Evolutionary conservation across 2,888 invertebrate genomes (phyloP).

Genomic region (Agapetus fuscipes): DNA sequence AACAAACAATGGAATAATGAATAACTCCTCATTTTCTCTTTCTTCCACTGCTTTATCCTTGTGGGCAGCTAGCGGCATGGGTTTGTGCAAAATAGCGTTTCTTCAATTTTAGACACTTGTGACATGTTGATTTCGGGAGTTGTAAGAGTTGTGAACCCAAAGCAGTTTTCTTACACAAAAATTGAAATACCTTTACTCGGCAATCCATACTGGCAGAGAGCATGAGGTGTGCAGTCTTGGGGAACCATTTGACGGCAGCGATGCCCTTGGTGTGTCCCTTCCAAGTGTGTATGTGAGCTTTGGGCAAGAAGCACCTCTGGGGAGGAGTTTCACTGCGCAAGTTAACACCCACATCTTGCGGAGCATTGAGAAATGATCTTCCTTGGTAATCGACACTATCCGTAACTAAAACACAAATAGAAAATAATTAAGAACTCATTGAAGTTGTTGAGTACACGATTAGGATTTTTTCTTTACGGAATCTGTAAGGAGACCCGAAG

Average conservation of each 20-base stretch:
- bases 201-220: slow-evolving; percentile 96
- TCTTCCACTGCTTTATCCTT: too few species aligned
- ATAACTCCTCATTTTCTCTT: too few species aligned
- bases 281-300: slow-evolving; percentile 94
- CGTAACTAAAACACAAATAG: slow-evolving; percentile 56
- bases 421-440: slow-evolving; percentile 16
- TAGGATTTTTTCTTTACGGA: too few species aligned
- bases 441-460: slow-evolving; percentile 3
- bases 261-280: slow-evolving; percentile 95
- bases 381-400: slow-evolving; percentile 95
- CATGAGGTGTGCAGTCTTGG: slow-evolving; percentile 86
- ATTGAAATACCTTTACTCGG: slow-evolving; percentile 77
- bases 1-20: too few species aligned
- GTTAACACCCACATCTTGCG: slow-evolving; percentile 88
- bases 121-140: too few species aligned
- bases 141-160: too few species aligned
- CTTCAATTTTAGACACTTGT: too few species aligned
- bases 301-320: slow-evolving; percentile 91
- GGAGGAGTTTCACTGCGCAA: slow-evolving; percentile 80
- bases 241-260: slow-evolving; percentile 91
- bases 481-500: too few species aligned
- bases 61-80: too few species aligned
- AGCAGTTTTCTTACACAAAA: too few species aligned
- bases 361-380: slow-evolving; percentile 85
- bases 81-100: too few species aligned